These are phyloP conservation scores for Drosophila trapezifrons DNA, from an alignment of 1,140 invertebrate genomes.

Conservation along the genomic window DNA sequence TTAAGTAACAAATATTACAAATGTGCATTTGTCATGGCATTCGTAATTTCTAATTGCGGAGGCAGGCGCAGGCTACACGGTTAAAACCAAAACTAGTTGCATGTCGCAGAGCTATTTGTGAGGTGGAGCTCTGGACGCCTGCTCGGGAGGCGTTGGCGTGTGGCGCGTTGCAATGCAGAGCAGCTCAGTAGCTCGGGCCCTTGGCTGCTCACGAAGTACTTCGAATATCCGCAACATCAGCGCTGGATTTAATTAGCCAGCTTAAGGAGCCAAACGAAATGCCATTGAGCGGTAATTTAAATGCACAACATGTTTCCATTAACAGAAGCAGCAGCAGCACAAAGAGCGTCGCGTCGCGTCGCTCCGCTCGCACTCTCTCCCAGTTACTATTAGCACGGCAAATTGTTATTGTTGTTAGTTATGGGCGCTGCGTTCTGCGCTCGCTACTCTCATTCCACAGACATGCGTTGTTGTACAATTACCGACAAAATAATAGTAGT, in stretches of 20 bases:
- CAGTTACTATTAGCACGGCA: slow-evolving; percentile 50
- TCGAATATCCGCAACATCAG: slow-evolving; percentile 37
- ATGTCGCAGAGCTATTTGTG: slow-evolving; percentile 60
- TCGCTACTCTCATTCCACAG: slow-evolving; percentile 29
- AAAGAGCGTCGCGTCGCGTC: not conserved
- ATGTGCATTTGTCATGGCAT: slow-evolving; percentile 59
- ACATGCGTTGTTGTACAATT: slow-evolving; percentile 25
- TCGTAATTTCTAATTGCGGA: slow-evolving; percentile 51
- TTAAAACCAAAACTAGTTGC: slow-evolving; percentile 45
- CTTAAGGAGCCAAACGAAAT: slow-evolving; percentile 57
- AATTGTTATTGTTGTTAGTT: slow-evolving; percentile 62
- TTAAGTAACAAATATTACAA: slow-evolving; percentile 52
- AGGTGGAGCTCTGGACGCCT: not conserved
- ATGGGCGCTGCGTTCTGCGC: slow-evolving; percentile 19
- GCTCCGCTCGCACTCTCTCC: slow-evolving; percentile 16
- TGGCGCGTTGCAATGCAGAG: slow-evolving; percentile 6
- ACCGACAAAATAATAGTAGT: not conserved
- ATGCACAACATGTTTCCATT: slow-evolving; percentile 74
- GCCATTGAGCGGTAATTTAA: slow-evolving; percentile 75
- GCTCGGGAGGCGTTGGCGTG: slow-evolving; percentile 53
- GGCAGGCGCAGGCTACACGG: slow-evolving; percentile 4
- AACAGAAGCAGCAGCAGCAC: slow-evolving; percentile 44
- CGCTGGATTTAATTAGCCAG: slow-evolving; percentile 66
- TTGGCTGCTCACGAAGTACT: slow-evolving; percentile 10
- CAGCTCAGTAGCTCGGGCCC: slow-evolving; percentile 4